phyloP scores from a whole-genome alignment of 1,140 invertebrate species.

The Dryas iulia region DNA sequence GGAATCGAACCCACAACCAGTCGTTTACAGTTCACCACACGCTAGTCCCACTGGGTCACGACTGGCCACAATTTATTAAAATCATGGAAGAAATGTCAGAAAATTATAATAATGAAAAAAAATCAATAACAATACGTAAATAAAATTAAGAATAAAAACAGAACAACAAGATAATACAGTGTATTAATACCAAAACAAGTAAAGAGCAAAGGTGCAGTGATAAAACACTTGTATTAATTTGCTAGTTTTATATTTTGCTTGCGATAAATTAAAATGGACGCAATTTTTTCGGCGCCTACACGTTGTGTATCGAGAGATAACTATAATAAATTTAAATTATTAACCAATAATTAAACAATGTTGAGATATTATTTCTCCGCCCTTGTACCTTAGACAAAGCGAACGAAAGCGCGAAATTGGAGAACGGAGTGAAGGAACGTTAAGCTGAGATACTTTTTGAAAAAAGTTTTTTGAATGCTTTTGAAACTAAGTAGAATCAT shows the following conservation, averaged over 20 bases:
- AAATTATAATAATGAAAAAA: neutral
- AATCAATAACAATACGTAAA: neutral
- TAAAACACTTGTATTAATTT: constrained; percentile 66
- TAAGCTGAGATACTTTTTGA: no score
- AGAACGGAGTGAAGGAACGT: no score
- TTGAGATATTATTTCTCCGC: no score
- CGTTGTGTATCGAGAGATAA: no score
- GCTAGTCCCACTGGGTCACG: no score
- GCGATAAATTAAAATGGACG: neutral
- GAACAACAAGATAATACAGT: constrained; percentile 32
- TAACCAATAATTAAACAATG: neutral
- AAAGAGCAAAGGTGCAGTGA: constrained; percentile 42
- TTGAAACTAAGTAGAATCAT: no score
- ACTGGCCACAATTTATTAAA: no score
- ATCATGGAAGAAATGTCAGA: neutral
- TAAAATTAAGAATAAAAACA: constrained; percentile 2
- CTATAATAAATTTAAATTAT: neutral
- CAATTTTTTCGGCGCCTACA: neutral
- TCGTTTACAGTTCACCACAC: no score
- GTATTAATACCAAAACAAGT: constrained; percentile 57
- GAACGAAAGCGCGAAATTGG: no score
- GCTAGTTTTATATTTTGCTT: constrained; percentile 23
- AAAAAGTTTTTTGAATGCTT: no score
- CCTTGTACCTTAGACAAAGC: no score
- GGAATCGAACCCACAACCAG: no score